Base-by-base conservation (phyloP, 2,113 vertebrate genomes). In the Centropristis striata region DNA sequence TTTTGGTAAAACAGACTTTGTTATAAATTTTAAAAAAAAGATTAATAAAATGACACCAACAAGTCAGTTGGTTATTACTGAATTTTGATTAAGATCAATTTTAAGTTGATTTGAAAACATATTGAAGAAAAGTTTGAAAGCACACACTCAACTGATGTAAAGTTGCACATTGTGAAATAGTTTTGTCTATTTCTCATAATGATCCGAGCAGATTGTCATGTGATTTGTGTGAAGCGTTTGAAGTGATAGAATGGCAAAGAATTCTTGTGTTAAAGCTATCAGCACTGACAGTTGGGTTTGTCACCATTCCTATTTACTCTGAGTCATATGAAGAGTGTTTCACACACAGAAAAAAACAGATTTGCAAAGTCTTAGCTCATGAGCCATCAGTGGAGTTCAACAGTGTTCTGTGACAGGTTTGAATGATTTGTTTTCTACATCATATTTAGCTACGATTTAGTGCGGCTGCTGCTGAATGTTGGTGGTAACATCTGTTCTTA, bases 91-190 rank as follows among this genome's bases (percentile, higher is more conserved):
- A 13, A 65, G 25, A 66, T 20, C 44, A 71, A 72, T 74, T 32
- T 63, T 14, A 73, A 80, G 47, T 78, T 18, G 37, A 18, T 67
- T 69, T 77, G 21, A 32, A 75, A 83, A 54, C 27, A 77, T 39
- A 78, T n/a, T n/a, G n/a, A n/a, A 42, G 25, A 75, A 83, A 92
- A 47, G 32, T 32, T 32, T 3, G 32, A 32, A 32, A 32, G 68
- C 81, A 82, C 53, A 85, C 73, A 70, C 73, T 93, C 90, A 81
- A 69, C 79, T 80, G 28, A 85, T 90, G 85, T 92, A 92, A 90
- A 89, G 84, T 91, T 86, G 76, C 85, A 92, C 42, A 84, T 83
- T 90, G 91, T 95, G 90, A 95, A 88, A 89, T 92, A 94, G 70
- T 87, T 90, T 90, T 92, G 87, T 83, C 71, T n/a, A n/a, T n/a